Percentiles rank a stretch among this genome's conserved stretches.
These are phyloP conservation scores for Scrobipalpa costella DNA, from an alignment of 2,888 invertebrate species.

Conservation along the genomic window DNA sequence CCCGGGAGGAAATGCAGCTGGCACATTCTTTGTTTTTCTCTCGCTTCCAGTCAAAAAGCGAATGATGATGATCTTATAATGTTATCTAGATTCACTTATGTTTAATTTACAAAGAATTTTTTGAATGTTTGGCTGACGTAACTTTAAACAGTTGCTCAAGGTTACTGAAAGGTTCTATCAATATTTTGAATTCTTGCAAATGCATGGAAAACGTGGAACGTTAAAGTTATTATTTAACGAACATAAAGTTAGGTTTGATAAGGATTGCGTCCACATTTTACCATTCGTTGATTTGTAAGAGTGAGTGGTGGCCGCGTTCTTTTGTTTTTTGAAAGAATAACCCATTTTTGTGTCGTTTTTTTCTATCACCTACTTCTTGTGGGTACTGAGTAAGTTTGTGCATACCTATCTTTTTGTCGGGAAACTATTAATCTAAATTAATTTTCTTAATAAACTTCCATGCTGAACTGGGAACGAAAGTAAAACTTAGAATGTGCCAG, in stretches of 20 bases:
- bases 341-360: not conserved
- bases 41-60: no score
- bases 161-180: not conserved
- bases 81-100: no score
- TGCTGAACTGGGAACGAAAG: no score
- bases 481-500: no score
- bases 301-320: not conserved
- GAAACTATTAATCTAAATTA: no score
- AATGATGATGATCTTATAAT: no score
- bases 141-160: not conserved
- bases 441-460: no score
- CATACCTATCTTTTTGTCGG: no score
- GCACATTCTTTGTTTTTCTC: no score
- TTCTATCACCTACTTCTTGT: no score
- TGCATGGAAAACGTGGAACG: not conserved
- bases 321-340: not conserved
- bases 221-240: not conserved
- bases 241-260: not conserved
- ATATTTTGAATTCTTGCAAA: not conserved
- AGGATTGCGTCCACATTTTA: not conserved
- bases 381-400: no score
- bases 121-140: not conserved
- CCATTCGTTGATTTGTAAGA: not conserved
- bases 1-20: no score
- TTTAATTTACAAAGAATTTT: not conserved